phyloP scores from a whole-genome alignment of 2,113 vertebrate genomes.

The Xyrauchen texanus region DNA sequence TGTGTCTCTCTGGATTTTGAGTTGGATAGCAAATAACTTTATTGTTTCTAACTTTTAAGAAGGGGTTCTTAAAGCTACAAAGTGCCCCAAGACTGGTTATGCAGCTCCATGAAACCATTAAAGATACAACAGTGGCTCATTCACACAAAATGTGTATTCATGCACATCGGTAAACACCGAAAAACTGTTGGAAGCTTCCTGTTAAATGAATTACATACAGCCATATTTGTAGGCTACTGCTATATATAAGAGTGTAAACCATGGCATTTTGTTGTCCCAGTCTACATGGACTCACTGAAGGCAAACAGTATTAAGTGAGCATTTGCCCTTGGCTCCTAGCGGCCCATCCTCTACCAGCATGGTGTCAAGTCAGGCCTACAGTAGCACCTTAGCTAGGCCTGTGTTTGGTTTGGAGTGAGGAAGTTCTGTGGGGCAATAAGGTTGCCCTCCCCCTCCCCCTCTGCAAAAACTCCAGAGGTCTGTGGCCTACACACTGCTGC shows the following conservation, averaged over 20 bases:
- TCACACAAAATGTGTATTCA: slow-evolving; percentile 31
- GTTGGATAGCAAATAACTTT: slow-evolving; percentile 17
- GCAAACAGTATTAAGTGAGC: slow-evolving; percentile 22
- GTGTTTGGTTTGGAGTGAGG: slow-evolving; percentile 64
- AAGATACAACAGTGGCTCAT: slow-evolving; percentile 22
- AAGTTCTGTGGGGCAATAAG: slow-evolving; percentile 52
- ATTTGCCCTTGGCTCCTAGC: slow-evolving; percentile 56
- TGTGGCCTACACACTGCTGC: slow-evolving; percentile 70
- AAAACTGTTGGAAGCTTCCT: slow-evolving; percentile 5
- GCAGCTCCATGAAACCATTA: neutral
- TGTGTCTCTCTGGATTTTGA: slow-evolving; percentile 8
- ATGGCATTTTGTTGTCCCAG: neutral
- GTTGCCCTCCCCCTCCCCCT: slow-evolving; percentile 50
- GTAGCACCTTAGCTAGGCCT: slow-evolving; percentile 55
- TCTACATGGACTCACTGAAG: no score
- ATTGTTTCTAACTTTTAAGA: neutral
- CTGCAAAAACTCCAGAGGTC: slow-evolving; percentile 66
- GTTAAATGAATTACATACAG: neutral
- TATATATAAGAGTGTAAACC: neutral
- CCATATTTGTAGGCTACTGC: neutral
- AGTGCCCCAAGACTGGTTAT: neutral
- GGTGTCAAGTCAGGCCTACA: slow-evolving; percentile 51
- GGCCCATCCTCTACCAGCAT: slow-evolving; percentile 49
- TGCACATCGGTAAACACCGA: slow-evolving; percentile 20
- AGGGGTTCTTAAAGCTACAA: neutral